These are phyloP conservation scores for Halcyon badia DNA, from an alignment of 2,797 vertebrate genomes.

Conservation along the genomic window DNA sequence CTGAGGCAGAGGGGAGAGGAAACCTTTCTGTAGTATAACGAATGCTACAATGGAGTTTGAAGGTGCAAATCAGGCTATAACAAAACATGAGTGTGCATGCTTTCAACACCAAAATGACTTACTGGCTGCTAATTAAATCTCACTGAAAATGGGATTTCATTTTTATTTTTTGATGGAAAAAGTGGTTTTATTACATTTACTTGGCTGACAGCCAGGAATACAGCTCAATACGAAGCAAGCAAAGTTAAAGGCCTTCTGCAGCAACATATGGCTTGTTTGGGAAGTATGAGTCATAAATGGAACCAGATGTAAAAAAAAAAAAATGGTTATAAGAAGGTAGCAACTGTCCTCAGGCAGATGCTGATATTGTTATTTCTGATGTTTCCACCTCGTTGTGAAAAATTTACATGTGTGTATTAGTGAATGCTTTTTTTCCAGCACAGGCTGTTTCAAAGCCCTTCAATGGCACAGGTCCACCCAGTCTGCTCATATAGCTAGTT, in stretches of 20 bases:
- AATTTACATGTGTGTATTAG: neutral
- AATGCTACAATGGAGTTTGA: constrained; percentile 1
- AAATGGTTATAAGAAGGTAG: constrained; percentile 50
- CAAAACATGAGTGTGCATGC: constrained; percentile 37
- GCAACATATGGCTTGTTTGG: constrained; percentile 77
- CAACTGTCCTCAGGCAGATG: constrained; percentile 67
- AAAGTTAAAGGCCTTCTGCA: constrained; percentile 75
- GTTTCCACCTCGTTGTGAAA: constrained; percentile 33
- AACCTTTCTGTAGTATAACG: neutral
- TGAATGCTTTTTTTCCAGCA: neutral
- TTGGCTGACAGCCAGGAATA: constrained; percentile 70
- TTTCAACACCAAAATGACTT: constrained; percentile 67
- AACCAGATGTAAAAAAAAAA: constrained; percentile 80
- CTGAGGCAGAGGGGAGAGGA: neutral
- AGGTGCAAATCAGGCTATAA: constrained; percentile 54
- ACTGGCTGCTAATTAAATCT: constrained; percentile 73
- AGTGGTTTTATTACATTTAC: constrained; percentile 73
- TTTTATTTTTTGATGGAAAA: constrained; percentile 76
- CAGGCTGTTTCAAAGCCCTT: neutral
- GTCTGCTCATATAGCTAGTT: neutral
- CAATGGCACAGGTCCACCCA: accelerated
- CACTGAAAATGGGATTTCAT: constrained; percentile 74
- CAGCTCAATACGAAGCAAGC: constrained; percentile 67
- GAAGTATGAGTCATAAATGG: constrained; percentile 81
- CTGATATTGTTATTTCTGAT: constrained; percentile 62